Evolutionary conservation across 2,888 invertebrate species (phyloP).

Genomic region (Parapristionchus giblindavisi): DNA sequence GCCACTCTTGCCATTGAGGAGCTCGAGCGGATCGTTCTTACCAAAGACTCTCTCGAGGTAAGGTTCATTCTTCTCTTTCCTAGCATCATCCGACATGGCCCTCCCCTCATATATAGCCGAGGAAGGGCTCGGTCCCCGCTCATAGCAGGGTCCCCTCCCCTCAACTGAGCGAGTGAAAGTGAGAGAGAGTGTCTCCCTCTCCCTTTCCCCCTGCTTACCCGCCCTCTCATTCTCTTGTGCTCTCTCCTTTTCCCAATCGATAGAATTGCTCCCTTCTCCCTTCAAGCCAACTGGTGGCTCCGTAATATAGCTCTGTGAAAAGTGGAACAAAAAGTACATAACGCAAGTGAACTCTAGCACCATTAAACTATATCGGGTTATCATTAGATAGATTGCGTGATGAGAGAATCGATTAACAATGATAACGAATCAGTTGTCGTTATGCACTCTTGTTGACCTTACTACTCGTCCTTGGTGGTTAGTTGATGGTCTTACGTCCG

Average conservation of each 20-base stretch:
- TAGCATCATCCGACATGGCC: slow-evolving; percentile 19
- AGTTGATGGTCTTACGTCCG: slow-evolving; percentile 13
- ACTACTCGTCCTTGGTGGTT: slow-evolving; percentile 5
- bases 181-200: slow-evolving; percentile 36
- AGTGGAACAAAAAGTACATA: too few relatives aligned
- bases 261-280: slow-evolving; percentile 6
- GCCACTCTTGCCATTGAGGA: slow-evolving; percentile 48
- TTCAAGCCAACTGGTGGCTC: too few relatives aligned
- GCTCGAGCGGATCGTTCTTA: slow-evolving; percentile 51
- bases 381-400: too few relatives aligned
- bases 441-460: too few relatives aligned
- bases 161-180: slow-evolving; percentile 41
- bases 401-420: too few relatives aligned
- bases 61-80: slow-evolving; percentile 31
- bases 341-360: too few relatives aligned
- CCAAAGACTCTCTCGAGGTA: slow-evolving; percentile 60
- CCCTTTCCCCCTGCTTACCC: slow-evolving; percentile 40
- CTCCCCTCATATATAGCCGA: neutral
- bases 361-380: too few relatives aligned
- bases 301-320: too few relatives aligned
- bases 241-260: slow-evolving; percentile 39
- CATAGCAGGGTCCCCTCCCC: slow-evolving; percentile 33
- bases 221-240: slow-evolving; percentile 23
- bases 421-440: too few relatives aligned
- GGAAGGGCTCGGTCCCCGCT: slow-evolving; percentile 27